Conservation (phyloP, 1,140 invertebrate genomes). For the Hesperophylax magnus region DNA sequence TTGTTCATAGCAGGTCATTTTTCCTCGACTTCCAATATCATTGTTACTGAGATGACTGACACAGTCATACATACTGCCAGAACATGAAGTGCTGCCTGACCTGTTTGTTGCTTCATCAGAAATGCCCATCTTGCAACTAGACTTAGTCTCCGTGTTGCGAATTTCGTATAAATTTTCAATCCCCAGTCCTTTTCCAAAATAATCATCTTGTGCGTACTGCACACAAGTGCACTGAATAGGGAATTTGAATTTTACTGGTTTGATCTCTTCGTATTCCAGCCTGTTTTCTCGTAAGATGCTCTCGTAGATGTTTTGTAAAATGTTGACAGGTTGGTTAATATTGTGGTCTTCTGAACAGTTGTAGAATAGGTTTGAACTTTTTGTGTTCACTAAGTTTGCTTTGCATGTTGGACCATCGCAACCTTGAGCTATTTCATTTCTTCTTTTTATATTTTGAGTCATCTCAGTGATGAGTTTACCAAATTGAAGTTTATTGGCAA, state of each 20-base stretch:
- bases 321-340: background rate
- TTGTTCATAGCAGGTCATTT: background rate
- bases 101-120: background rate
- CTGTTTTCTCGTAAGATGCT: slow-evolving; percentile 5
- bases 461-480: slow-evolving; percentile 7
- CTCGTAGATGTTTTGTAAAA: slow-evolving; percentile 31
- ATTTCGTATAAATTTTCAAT: background rate
- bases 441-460: background rate
- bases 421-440: background rate
- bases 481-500: slow-evolving; percentile 23
- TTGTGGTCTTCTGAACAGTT: slow-evolving; percentile 1
- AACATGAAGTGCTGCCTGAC: background rate
- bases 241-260: slow-evolving; percentile 13
- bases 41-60: background rate
- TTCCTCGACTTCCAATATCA: background rate
- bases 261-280: background rate
- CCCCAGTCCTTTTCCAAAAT: background rate
- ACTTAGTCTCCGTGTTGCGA: slow-evolving; percentile 8
- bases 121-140: slow-evolving; percentile 8
- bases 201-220: background rate
- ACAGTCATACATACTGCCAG: background rate
- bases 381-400: background rate
- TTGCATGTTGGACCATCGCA: background rate
- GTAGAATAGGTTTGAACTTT: slow-evolving; percentile 15
- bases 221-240: slow-evolving; percentile 21